Percentiles rank a stretch among this genome's conserved stretches.
Evolutionary conservation across 2,888 invertebrate genomes (phyloP).

Genomic region (Pseudoips prasinana): DNA sequence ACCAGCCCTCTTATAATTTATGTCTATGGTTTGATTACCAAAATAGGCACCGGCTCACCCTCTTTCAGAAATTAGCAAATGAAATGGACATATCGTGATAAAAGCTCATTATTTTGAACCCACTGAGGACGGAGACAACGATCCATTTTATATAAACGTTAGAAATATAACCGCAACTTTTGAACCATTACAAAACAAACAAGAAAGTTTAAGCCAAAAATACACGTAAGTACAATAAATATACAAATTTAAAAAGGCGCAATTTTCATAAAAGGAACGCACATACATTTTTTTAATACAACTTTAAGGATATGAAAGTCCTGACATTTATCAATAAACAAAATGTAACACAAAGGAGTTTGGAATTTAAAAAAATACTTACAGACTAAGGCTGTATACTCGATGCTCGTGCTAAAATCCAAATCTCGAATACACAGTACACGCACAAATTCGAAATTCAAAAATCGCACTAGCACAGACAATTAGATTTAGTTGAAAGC

Average conservation of each 20-base stretch:
- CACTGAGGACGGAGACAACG: constrained; percentile 19
- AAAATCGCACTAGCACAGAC: constrained; percentile 26
- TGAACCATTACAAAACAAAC: constrained; percentile 2
- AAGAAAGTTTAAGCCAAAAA: neutral
- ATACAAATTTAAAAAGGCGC: too few relatives aligned
- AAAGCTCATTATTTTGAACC: constrained; percentile 22
- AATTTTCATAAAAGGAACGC: too few relatives aligned
- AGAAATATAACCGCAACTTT: constrained; percentile 10
- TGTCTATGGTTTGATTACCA: constrained; percentile 6
- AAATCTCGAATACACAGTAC: constrained; percentile 25
- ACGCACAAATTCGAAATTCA: constrained; percentile 24
- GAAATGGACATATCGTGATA: constrained; percentile 30
- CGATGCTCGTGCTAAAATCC: constrained; percentile 26
- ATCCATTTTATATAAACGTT: constrained; percentile 10
- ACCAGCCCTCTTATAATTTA: constrained; percentile 9
- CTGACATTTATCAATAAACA: constrained; percentile 18
- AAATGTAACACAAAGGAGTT: constrained; percentile 4
- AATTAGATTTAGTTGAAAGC: constrained; percentile 19
- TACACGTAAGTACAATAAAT: neutral
- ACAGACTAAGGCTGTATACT: constrained; percentile 17
- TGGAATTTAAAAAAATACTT: constrained; percentile 13
- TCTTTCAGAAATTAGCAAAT: constrained; percentile 30
- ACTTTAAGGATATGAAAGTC: constrained; percentile 14
- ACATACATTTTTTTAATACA: constrained; percentile 1
- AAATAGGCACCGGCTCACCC: constrained; percentile 10